Conservation (phyloP, 2,797 vertebrate genomes). For the Molossus alvarezi region DNA sequence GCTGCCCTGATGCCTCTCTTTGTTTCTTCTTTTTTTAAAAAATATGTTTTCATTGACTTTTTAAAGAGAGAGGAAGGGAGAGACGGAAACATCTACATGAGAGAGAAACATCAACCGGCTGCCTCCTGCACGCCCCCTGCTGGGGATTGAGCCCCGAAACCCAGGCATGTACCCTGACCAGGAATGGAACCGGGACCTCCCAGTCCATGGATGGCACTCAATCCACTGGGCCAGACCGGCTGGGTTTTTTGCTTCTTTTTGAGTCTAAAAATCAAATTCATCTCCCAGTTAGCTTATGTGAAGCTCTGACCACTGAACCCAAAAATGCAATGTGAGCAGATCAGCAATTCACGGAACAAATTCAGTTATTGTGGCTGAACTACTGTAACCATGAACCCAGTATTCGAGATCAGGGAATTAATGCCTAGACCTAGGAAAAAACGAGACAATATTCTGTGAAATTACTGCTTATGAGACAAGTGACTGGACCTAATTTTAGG, state of each 20-base stretch:
- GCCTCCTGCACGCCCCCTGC: too few relatives aligned
- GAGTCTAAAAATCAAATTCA: slow-evolving; percentile 13
- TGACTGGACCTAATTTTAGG: neutral
- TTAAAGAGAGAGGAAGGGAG: too few relatives aligned
- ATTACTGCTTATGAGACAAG: neutral
- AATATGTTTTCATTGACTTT: too few relatives aligned
- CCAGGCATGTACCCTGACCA: too few relatives aligned
- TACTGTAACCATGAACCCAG: neutral
- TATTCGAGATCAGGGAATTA: neutral
- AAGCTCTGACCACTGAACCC: neutral
- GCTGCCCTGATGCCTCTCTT: neutral
- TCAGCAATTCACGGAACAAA: slow-evolving; percentile 31
- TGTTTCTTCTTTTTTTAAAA: neutral
- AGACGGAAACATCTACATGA: too few relatives aligned
- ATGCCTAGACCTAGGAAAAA: neutral
- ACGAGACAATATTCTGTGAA: neutral
- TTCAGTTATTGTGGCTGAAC: neutral
- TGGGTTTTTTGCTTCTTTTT: neutral
- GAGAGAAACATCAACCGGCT: too few relatives aligned
- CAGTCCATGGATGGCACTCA: too few relatives aligned
- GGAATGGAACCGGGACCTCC: too few relatives aligned
- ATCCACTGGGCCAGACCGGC: too few relatives aligned
- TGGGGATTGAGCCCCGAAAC: too few relatives aligned
- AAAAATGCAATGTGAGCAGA: neutral
- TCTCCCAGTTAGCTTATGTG: slow-evolving; percentile 5